Base-by-base conservation (phyloP, 2,113 vertebrate species). In the Campylomormyrus tamandua region DNA sequence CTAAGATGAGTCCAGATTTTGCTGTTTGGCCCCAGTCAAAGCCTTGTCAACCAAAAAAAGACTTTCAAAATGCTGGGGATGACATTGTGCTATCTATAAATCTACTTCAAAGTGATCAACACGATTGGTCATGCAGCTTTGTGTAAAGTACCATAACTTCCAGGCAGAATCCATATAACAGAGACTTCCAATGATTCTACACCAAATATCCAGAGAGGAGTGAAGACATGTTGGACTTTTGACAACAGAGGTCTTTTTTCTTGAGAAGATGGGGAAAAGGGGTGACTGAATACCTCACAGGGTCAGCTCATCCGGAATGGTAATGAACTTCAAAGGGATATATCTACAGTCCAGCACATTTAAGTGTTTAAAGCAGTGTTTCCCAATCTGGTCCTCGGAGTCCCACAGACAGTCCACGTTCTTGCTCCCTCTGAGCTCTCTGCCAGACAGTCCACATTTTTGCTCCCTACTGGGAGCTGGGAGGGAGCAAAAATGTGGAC, bases 71-170 rank as follows among this genome's bases (percentile, higher is more conserved):
- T 86, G 49, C 42, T 52, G n/a, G 5, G 48, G 42, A 86, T 46
- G 45, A 27, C 27, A 48, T 53, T 52, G 21, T 52, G 49, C 84
- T 17, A 31, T 48, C 83, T n/a, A 52, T 31, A n/a, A 52, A 50
- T 87, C 24, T 52, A 87, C 84, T 87, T 87, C 84, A 87, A 87
- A 87, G 84, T 5, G 48, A 46, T 87, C 10, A 27, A 87, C 49
- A 50, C 1, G 27, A 48, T 31, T 87, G 24, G 1, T 87, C 84
- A 49, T 87, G 84, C 10, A 48, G 46, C 10, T 87, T n/a, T 17
- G 24, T 45, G n/a, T 11, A 49, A 87, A 31, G 48, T 87, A 53
- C 27, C 48, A 53, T 19, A 53, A 87, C 46, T 87, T 35, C 42
- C 46, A 52, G 48, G 24, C 21, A 24, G 84, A 50, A n/a, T 52